Conservation (phyloP, 2,113 vertebrate genomes). For the Cyprichromis sp. region DNA sequence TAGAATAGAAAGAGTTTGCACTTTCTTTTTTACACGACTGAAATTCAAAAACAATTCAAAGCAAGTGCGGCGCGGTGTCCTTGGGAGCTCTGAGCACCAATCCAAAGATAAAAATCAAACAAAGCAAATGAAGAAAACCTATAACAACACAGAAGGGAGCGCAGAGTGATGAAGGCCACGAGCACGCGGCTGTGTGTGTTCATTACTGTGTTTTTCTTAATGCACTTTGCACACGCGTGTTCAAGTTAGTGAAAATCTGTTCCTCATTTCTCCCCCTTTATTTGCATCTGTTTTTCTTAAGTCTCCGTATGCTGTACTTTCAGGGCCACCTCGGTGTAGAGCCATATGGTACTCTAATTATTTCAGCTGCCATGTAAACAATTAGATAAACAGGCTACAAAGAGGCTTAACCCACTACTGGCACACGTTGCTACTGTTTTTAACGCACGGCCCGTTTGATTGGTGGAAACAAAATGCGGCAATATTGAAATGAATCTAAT, state of each 20-base stretch:
- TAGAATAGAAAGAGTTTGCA: not conserved
- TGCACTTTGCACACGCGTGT: not conserved
- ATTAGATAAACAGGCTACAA: slow-evolving; percentile 14
- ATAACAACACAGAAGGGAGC: not conserved
- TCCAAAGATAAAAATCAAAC: not conserved
- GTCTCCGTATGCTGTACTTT: not conserved
- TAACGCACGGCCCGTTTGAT: rapidly evolving
- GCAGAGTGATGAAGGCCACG: not conserved
- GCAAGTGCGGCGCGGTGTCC: not conserved
- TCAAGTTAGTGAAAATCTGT: not conserved
- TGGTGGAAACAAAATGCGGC: not conserved
- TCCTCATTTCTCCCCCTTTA: not conserved
- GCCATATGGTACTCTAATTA: not conserved
- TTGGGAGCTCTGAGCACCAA: not conserved
- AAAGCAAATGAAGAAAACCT: not conserved
- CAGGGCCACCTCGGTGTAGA: not conserved
- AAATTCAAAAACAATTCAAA: not conserved
- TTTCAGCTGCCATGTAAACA: slow-evolving; percentile 13
- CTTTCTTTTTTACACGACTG: not conserved
- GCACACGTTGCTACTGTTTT: not conserved
- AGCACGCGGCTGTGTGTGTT: not conserved
- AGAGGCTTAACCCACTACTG: slow-evolving; percentile 9
- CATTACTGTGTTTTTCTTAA: not conserved
- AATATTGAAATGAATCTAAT: not conserved
- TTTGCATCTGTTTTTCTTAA: not conserved